Evolutionary conservation across 2,797 vertebrate genomes (phyloP), one percentile per base, ranked within the genome.

Genomic region (Fistularia tabacaria): DNA sequence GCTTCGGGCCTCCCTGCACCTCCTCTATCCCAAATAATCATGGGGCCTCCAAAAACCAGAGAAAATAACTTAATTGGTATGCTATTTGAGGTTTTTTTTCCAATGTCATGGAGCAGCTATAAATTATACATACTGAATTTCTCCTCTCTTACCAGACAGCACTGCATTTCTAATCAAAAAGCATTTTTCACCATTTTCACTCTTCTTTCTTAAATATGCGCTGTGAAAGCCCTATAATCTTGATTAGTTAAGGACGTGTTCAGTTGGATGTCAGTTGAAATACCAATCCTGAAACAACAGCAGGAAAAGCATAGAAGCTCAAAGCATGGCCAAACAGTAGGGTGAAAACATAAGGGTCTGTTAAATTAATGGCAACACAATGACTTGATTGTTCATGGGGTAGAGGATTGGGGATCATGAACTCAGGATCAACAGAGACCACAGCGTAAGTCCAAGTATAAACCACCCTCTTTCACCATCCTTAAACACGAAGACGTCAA

Each of bases 21-120:
- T 72, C 84, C 65, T 57, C 73, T 59, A 71, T 80, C 74, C 84
- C 74, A 84, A 82, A 89, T 87, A 82, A 86, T 84, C 81, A 84
- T 72, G 39, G 52, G 68, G 75, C 74, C 72, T 69, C 73, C 55
- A 75, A 76, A 85, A 85, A 82, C 81, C 84, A 83, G 72, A 84
- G 83, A 86, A 87, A 88, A 88, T 83, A 77, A 88, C 85, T 85
- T 83, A 86, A 87, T 81, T 84, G 74, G 71, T 74, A 73, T 80
- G 80, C 74, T 79, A 67, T 80, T 85, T 86, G 69, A 82, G 72
- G 71, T 83, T 68, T 57, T 79, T 57, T 79, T 75, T 66, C 73
- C 62, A 63, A 59, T 66, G 59, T 59, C 65, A 66, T 14, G 50
- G 64, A 64, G 61, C 69, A 66, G 59, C 80, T 85, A 76, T 84